Evolutionary conservation across 2,797 vertebrate species (phyloP).

Genomic region (Erithacus rubecula): DNA sequence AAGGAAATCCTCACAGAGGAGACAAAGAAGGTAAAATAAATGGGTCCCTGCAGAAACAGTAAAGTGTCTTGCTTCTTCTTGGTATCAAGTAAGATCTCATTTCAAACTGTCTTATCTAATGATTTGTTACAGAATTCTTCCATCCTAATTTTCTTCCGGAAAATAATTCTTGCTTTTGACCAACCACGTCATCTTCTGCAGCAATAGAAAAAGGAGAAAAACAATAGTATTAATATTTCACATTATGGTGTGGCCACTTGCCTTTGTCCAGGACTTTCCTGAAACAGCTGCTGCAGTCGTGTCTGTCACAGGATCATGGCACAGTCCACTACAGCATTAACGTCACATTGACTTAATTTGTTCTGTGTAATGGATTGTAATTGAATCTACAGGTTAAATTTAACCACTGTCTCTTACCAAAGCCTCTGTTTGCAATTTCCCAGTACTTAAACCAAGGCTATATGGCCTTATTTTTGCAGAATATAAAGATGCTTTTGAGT

Average conservation of each 20-base stretch:
- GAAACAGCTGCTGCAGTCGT: not conserved
- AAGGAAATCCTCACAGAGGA: not conserved
- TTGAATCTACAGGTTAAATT: conserved; percentile 23
- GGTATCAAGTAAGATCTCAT: not conserved
- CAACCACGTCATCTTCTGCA: not conserved
- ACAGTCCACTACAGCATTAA: not conserved
- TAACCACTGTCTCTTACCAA: not conserved
- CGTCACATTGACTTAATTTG: not conserved
- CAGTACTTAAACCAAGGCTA: not conserved
- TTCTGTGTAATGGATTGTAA: conserved; percentile 13
- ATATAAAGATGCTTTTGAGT: not conserved
- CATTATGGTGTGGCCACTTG: not conserved
- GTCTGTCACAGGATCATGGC: not conserved
- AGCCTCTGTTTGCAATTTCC: not conserved
- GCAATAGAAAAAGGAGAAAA: not conserved
- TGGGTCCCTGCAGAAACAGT: not conserved
- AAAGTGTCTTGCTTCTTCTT: not conserved
- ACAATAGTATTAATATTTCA: not conserved
- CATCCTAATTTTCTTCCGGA: not conserved
- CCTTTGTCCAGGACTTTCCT: not conserved
- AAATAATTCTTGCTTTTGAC: not conserved
- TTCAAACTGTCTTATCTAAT: not conserved
- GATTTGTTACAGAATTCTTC: not conserved
- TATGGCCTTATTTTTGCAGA: not conserved
- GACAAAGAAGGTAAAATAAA: not conserved